Evolutionary conservation across 2,797 vertebrate genomes (phyloP).

Genomic region (Dermochelys coriacea): DNA sequence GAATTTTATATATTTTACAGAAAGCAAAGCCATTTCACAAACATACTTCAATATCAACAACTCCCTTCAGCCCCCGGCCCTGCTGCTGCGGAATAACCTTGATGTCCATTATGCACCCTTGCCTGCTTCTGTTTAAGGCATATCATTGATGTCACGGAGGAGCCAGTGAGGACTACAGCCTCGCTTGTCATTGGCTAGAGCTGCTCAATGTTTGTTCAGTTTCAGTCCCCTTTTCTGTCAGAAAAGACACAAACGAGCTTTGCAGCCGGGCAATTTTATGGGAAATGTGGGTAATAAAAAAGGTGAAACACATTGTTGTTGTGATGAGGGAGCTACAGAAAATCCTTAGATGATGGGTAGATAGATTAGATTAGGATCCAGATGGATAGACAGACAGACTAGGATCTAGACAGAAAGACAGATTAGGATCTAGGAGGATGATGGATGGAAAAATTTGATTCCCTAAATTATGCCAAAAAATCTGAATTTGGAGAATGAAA

Average conservation of each 20-base stretch:
- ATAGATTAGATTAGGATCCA: slow-evolving; percentile 30
- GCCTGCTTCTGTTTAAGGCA: background rate
- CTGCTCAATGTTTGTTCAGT: background rate
- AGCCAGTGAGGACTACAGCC: background rate
- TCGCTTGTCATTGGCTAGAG: background rate
- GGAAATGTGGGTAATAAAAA: slow-evolving; percentile 9
- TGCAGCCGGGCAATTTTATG: slow-evolving; percentile 33
- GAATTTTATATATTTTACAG: background rate
- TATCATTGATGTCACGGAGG: background rate
- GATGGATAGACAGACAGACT: slow-evolving; percentile 32
- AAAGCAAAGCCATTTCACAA: background rate
- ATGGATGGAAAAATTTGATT: background rate
- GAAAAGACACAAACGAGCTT: slow-evolving; percentile 34
- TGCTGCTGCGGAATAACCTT: background rate
- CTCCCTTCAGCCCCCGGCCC: background rate
- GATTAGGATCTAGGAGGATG: slow-evolving; percentile 27
- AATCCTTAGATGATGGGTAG: slow-evolving; percentile 48
- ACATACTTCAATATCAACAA: background rate
- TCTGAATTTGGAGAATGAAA: background rate
- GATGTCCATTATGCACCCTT: rapidly evolving
- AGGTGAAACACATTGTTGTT: slow-evolving; percentile 40
- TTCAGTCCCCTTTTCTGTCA: slow-evolving; percentile 21
- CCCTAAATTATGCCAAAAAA: background rate
- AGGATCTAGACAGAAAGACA: slow-evolving; percentile 5
- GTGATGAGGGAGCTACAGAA: slow-evolving; percentile 49